Evolutionary conservation across 2,113 vertebrate genomes (phyloP).

Genomic region (Pteruthius melanotis): DNA sequence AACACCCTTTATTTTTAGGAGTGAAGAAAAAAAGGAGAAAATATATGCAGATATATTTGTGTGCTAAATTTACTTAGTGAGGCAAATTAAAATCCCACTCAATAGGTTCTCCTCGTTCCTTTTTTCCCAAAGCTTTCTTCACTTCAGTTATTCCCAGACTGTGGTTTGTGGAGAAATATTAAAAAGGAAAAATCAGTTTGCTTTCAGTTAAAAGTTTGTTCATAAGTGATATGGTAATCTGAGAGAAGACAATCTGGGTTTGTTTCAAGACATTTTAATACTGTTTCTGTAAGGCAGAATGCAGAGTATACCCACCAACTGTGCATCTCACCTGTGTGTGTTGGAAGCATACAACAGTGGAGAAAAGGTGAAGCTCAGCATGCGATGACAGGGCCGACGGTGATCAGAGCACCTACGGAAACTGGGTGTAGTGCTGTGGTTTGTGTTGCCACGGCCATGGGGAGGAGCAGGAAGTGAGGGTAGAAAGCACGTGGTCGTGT

Average conservation of each 20-base stretch:
- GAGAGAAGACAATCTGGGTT: neutral
- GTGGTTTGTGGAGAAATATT: neutral
- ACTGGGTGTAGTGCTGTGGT: neutral
- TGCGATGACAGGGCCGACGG: rapidly evolving
- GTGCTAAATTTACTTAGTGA: neutral
- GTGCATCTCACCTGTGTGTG: neutral
- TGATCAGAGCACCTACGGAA: rapidly evolving
- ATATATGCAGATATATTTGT: neutral
- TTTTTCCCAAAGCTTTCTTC: neutral
- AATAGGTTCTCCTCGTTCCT: neutral
- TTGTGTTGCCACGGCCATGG: neutral
- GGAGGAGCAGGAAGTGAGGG: neutral
- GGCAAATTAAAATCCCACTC: neutral
- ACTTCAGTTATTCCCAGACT: neutral
- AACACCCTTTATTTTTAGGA: neutral
- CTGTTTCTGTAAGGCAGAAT: neutral
- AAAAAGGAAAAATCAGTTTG: neutral
- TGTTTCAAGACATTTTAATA: neutral
- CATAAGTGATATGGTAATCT: neutral
- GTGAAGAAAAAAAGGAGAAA: neutral
- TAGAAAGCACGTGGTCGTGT: neutral
- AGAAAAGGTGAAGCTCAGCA: neutral
- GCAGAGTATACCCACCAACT: rapidly evolving
- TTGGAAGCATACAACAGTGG: rapidly evolving
- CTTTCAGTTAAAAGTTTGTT: neutral